phyloP scores from a whole-genome alignment of 2,888 invertebrate genomes.

The Microdon myrmicae region DNA sequence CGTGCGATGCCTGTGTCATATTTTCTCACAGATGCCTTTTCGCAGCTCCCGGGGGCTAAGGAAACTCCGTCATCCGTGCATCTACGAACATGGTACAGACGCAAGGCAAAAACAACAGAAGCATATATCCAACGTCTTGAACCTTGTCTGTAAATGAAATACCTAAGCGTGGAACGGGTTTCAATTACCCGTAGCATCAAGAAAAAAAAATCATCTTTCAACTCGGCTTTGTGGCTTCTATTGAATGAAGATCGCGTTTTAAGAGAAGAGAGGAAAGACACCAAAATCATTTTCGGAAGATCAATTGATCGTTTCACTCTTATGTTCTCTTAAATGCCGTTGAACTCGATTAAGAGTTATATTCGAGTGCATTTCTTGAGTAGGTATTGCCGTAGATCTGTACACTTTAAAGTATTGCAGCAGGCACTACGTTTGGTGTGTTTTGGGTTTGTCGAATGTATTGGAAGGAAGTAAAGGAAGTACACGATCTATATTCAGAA shows the following conservation, averaged over 20 bases:
- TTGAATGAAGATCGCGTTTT: slow-evolving; percentile 2
- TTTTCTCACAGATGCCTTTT: slow-evolving; percentile 46
- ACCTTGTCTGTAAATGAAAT: slow-evolving; percentile 29
- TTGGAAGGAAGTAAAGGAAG: no score
- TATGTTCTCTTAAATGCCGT: no score
- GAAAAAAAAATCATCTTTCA: not conserved
- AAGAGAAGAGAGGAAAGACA: not conserved
- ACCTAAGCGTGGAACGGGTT: slow-evolving; percentile 43
- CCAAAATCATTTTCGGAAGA: no score
- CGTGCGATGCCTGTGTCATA: slow-evolving; percentile 47
- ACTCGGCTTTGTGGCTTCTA: not conserved
- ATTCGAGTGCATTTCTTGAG: not conserved
- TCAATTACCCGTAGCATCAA: slow-evolving; percentile 41
- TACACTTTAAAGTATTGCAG: no score
- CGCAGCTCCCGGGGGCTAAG: slow-evolving; percentile 8
- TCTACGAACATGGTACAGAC: no score
- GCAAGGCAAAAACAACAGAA: slow-evolving; percentile 17
- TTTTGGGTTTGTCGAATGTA: no score
- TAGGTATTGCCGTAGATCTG: no score
- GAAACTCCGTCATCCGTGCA: no score
- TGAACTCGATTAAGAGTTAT: no score
- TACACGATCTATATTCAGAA: no score
- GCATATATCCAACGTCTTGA: slow-evolving; percentile 18
- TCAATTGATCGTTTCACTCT: no score
- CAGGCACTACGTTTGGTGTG: no score